Base-by-base conservation (phyloP, 2,888 invertebrate genomes). In the Caenorhabditis afra region DNA sequence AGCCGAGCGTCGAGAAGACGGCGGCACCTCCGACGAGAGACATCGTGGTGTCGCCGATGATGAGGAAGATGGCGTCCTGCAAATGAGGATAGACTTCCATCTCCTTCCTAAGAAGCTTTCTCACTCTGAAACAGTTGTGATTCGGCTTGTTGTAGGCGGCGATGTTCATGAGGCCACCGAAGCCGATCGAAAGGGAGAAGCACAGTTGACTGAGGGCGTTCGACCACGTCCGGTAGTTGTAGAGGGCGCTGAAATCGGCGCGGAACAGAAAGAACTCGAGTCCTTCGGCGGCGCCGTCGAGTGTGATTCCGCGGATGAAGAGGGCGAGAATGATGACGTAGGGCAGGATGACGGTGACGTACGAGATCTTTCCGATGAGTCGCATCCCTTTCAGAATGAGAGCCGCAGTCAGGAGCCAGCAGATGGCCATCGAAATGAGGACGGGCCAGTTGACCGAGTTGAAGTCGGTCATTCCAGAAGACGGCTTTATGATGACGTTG, bases 181-280 rank as follows among this genome's bases (percentile, higher is more conserved):
- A 81, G 0, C 87, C 89, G 37, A 89, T 77, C n/a, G 87, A 81
- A 29, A 89, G 58, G 1, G 86, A 86, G 58, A 87, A 89, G 65
- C 87, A 86, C 7, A 85, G 58, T 49, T 89, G 89, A 11, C 83
- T 86, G 23, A 89, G 81, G 0, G 88, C 88, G 10, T 71, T 79
- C 0, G 73, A 59, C 86, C 88, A 89, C 5, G 87, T 87, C 81
- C 86, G 11, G 18, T 71, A 23, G 5, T 45, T 20, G 10, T 11
- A 73, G 0, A 89, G 81, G 18, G 83, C 71, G 8, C 68, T 57
- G 41, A 87, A 68, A 53, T 87, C 89, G 47, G 74, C 65, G 14
- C 59, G 29, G 1, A 55, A 45, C 10, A 82, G 44, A 16, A 75
- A 88, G 23, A 83, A 79, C 4, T 59, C 37, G 35, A 88, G 55